phyloP scores from a whole-genome alignment of 2,797 vertebrate species.

The Aplochiton taeniatus region DNA sequence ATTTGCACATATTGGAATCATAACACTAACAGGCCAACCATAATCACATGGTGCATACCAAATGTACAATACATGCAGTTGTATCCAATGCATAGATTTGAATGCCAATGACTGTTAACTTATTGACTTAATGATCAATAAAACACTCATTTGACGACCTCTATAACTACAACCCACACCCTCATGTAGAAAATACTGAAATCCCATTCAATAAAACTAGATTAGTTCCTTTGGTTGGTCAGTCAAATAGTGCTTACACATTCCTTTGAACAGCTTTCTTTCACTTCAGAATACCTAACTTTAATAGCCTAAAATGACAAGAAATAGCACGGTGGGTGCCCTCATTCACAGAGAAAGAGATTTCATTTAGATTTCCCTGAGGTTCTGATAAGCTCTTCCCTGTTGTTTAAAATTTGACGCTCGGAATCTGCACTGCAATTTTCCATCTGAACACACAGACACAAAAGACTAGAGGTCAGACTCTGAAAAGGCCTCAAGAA shows the following conservation, averaged over 20 bases:
- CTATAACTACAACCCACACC: neutral
- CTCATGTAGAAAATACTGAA: neutral
- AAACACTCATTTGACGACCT: no score
- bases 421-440: slow-evolving; percentile 55
- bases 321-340: slow-evolving; percentile 55
- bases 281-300: slow-evolving; percentile 57
- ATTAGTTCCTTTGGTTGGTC: slow-evolving; percentile 7
- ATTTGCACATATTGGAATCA: no score
- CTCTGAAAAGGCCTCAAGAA: slow-evolving; percentile 38
- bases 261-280: slow-evolving; percentile 49
- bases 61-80: no score
- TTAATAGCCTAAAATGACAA: slow-evolving; percentile 61
- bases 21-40: no score
- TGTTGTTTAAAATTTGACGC: slow-evolving; percentile 58
- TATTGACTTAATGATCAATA: no score
- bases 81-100: no score
- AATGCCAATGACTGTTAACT: no score
- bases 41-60: no score
- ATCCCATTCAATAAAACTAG: slow-evolving; percentile 37
- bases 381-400: slow-evolving; percentile 63
- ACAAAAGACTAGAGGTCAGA: slow-evolving; percentile 50
- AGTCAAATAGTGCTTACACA: slow-evolving; percentile 22
- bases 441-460: slow-evolving; percentile 59
- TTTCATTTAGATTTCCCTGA: slow-evolving; percentile 75
- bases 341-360: slow-evolving; percentile 63